Base-by-base conservation (phyloP, 2,888 invertebrate species). In the Orchestes rusci region DNA sequence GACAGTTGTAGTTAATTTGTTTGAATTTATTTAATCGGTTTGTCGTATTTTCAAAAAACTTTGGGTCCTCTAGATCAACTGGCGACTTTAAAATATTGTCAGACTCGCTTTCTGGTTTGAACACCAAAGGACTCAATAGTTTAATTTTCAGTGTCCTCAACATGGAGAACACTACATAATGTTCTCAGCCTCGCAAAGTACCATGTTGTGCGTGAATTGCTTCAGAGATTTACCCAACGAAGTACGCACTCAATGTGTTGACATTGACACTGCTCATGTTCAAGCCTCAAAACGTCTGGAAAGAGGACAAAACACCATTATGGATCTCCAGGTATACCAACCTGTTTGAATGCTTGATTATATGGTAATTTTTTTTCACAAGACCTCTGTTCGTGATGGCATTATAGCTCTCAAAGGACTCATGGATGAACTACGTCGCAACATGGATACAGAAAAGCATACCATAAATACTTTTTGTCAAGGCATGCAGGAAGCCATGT, bases 161-260 rank as follows among this genome's bases (percentile, higher is more conserved):
- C 85, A 85, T 62, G 79, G 79, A 13, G 84, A 84, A 63, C 82
- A 82, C 50, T 83, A 77, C 67, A 82, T 84, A 53, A 80, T 84
- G 77, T 84, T 78, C 64, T 82, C 81, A 4, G 77, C 79, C 37
- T 74, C 79, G 43, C 79, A 79, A 57, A 77, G 80, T 60, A 71
- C 74, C 35, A 80, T 84, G 79, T 67, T 84, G 31, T 85, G 84
- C 63, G 82, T 84, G 31, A 82, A 81, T 54, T 84, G 84, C 59
- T 83, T 83, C 58, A 74, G 82, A 27, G 82, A 82, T 56, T 77
- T 79, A 39, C 79, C 78, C 37, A 73, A 76, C 33, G 82, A 82
- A 51, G 73, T 77, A 13, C 67, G 83, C 30, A 71, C 79, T 2
- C 80, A 82, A 59, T 84, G 83, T 65, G 73, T 83, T 16, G 83